A percentile compares a stretch with the other conserved stretches of the same genome.
Evolutionary conservation across 2,888 invertebrate species (phyloP).

Genomic region (Drosophila ezoana): DNA sequence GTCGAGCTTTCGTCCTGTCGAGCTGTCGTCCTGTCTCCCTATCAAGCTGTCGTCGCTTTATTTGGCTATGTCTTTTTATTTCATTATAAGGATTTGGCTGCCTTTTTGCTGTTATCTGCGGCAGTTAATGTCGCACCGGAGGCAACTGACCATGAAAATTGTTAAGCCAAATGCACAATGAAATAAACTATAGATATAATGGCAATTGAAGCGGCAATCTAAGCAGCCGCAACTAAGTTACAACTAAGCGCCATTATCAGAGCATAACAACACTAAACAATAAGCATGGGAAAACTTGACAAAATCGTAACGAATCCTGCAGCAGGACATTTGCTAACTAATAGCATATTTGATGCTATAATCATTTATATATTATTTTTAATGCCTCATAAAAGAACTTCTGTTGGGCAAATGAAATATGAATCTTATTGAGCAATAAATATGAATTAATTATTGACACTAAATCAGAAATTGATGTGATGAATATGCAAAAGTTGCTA

Average conservation of each 20-base stretch:
- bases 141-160: conserved; percentile 61
- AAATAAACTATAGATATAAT: conserved; percentile 54
- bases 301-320: conserved; percentile 13
- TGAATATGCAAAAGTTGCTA: background rate
- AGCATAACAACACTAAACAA: conserved; percentile 37
- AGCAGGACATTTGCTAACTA: conserved; percentile 12
- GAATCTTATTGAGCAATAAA: background rate
- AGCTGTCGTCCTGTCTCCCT: conserved; percentile 28
- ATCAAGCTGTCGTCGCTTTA: conserved; percentile 58
- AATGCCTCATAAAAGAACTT: conserved; percentile 1
- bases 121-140: conserved; percentile 71
- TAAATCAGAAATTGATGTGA: background rate
- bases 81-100: conserved; percentile 74
- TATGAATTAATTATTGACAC: background rate
- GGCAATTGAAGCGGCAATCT: conserved; percentile 37
- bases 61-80: conserved; percentile 75
- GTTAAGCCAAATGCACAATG: conserved; percentile 58
- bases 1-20: background rate
- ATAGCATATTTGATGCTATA: conserved; percentile 11
- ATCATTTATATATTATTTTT: conserved; percentile 12
- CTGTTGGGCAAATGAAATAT: background rate
- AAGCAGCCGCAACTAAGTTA: conserved; percentile 27
- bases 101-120: conserved; percentile 77
- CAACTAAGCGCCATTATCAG: conserved; percentile 50
- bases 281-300: conserved; percentile 21